Base-by-base conservation (phyloP, 2,797 vertebrate genomes). In the Jordanella pulchra region DNA sequence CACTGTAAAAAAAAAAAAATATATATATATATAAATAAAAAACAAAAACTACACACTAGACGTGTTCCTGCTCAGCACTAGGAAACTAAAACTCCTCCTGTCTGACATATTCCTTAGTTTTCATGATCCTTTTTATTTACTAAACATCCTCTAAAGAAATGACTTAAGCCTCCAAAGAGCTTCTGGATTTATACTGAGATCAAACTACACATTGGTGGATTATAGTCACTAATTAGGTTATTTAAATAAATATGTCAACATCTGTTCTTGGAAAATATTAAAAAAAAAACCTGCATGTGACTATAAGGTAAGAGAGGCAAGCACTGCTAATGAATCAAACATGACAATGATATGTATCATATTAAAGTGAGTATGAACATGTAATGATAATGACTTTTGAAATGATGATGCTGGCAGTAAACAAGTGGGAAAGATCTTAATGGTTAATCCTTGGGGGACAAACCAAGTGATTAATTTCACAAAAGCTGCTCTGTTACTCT, bases 381-480 rank as follows among this genome's bases (percentile, higher is more conserved):
- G 45, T 64, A 50, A 69, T 71, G n/a, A 78, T 71, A 58, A 51
- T 51, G 56, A 30, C 42, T 51, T 9, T 63, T 44, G 60, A 61
- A 39, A 61, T 56, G 50, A 77, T 74, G 61, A 54, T 27, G 39
- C 63, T 73, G 1, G 18, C 3, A 60, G 76, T 73, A 67, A 80
- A 83, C 58, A 78, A 61, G 51, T 25, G 76, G 60, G 28, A 39
- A 50, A 65, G 35, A 71, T 65, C 25, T 69, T 47, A 56, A 54
- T 73, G 66, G 55, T 6, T 67, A 48, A 76, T 78, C 35, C 66
- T 2, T 13, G 66, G 50, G 25, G 50, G 64, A 65, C 23, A 39
- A 79, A 82, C 18, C 28, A 12, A 53, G 25, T 51, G 30, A 66
- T 39, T 76, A 35, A 75, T 72, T 84, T 17, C 67, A 72, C 25